Evolutionary conservation across 2,888 invertebrate genomes (phyloP).

Genomic region (Ditylenchus weischeri): DNA sequence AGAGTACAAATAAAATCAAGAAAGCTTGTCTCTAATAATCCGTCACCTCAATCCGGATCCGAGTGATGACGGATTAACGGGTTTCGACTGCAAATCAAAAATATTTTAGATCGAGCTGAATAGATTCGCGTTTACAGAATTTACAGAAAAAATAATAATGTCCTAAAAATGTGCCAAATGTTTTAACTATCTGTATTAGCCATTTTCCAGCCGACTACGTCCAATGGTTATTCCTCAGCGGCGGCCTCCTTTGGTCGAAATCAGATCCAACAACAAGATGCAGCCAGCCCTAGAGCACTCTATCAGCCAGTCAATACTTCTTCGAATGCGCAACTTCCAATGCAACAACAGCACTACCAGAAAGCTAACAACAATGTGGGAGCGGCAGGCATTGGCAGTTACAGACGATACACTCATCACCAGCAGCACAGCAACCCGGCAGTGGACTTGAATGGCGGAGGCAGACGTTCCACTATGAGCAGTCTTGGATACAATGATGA

Average conservation of each 20-base stretch:
- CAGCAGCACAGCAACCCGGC: background rate
- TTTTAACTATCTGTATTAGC: too few relatives aligned
- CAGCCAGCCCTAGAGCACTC: background rate
- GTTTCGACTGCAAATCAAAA: too few relatives aligned
- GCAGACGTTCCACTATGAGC: conserved; percentile 8
- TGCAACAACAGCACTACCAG: conserved; percentile 4
- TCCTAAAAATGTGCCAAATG: too few relatives aligned
- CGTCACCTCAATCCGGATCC: too few relatives aligned
- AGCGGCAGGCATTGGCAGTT: background rate
- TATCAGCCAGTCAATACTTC: conserved; percentile 1
- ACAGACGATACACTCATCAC: background rate
- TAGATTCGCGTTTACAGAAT: too few relatives aligned
- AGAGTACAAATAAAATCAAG: too few relatives aligned
- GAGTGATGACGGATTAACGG: too few relatives aligned
- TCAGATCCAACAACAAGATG: background rate
- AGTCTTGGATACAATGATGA: conserved; percentile 3
- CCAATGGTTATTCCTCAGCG: conserved; percentile 12
- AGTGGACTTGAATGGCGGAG: background rate
- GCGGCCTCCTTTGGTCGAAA: background rate
- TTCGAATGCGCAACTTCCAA: background rate
- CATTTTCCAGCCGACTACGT: conserved; percentile 13
- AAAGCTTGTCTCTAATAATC: too few relatives aligned
- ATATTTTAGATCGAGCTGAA: too few relatives aligned
- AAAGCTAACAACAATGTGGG: background rate
- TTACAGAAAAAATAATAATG: too few relatives aligned